A percentile compares a stretch with the other conserved stretches of the same genome.
Evolutionary conservation across 2,797 vertebrate genomes (phyloP).

Genomic region (Apogon talboti): DNA sequence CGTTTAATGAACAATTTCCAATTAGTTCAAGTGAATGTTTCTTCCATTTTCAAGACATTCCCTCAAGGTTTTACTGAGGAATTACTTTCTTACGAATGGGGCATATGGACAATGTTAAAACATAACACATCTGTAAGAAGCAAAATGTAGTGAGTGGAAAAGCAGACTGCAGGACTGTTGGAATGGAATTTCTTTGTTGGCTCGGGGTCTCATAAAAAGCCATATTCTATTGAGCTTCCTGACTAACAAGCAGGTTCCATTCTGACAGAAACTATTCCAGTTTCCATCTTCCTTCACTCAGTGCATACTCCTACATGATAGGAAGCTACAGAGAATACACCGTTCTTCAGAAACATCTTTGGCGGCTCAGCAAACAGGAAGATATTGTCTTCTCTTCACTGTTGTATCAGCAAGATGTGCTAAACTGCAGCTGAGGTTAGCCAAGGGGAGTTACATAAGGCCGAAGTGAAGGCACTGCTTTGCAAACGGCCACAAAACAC

Average conservation of each 20-base stretch:
- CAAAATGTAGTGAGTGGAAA: no score
- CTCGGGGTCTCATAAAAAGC: constrained; percentile 33
- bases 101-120: no score
- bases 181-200: constrained; percentile 3
- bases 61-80: no score
- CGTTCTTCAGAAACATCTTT: constrained; percentile 30
- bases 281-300: constrained; percentile 13
- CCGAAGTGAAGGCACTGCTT: constrained; percentile 41
- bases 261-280: constrained; percentile 20
- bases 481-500: constrained; percentile 27
- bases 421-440: constrained; percentile 47
- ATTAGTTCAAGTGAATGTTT: no score
- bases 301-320: constrained; percentile 19
- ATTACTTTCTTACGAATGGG: no score
- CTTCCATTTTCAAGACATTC: no score
- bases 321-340: constrained; percentile 27
- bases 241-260: constrained; percentile 17
- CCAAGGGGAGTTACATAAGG: constrained; percentile 53
- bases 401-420: constrained; percentile 24
- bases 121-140: no score
- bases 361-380: constrained; percentile 38
- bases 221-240: background rate
- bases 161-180: no score
- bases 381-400: constrained; percentile 34
- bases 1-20: no score